Base-by-base conservation (phyloP, 1,140 invertebrate species). In the Lycorma delicatula region DNA sequence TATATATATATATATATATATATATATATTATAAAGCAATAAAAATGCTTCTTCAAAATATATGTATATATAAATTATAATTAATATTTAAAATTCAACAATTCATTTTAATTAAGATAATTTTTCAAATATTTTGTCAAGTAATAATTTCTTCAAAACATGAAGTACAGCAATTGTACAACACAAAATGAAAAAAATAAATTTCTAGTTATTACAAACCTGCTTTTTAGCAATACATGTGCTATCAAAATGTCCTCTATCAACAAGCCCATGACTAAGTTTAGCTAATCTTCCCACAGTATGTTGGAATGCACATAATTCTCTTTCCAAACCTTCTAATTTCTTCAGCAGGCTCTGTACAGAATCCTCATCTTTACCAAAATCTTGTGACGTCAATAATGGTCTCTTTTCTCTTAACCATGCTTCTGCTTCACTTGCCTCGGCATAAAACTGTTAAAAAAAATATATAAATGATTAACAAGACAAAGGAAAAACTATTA, bases 401-500 rank as follows among this genome's bases (percentile, higher is more conserved):
- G 87, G 87, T n/a, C 81, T 76, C 64, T 89, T 87, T 65, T 94
- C 91, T 36, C 80, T 77, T 58, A 95, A 83, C 91, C 91, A 95
- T 29, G 84, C 81, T 63, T 90, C 86, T 13, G 89, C 88, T 74
- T 97, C 92, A 29, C 81, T 78, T 23, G 86, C 86, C 74, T 96
- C 92, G 11, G 87, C 82, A 65, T 91, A 89, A 69, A 92, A 93
- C 80, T 89, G 66, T 11, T 72, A 71, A 64, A 58, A 63, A 54
- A 60, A 47, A 46, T 59, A 53, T 36, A 20, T 36, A 53, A 27
- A 6, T 5, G 26, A 27, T 3, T 27, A 50, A 7, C 41, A n/a
- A n/a, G n/a, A n/a, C n/a, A n/a, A n/a, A n/a, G n/a, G n/a, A n/a
- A n/a, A n/a, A n/a, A n/a, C n/a, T n/a, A n/a, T n/a, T n/a, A n/a